A percentile compares a stretch with the other conserved stretches of the same genome.
Evolutionary conservation across 2,113 vertebrate species (phyloP).

Genomic region (Pluvialis apricaria): DNA sequence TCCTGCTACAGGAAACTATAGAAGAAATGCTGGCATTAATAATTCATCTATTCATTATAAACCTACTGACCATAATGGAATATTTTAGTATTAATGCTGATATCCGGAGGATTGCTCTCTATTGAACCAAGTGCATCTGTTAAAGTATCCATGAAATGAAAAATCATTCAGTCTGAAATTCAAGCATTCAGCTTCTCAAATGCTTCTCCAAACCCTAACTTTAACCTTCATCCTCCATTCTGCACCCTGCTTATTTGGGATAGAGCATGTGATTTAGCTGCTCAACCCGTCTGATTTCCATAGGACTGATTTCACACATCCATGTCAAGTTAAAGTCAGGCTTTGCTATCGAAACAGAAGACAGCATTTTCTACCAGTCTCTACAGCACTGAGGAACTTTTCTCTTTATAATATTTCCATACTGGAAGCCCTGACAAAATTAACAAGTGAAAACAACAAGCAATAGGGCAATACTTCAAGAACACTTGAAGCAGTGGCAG

Average conservation of each 20-base stretch:
- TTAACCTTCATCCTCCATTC: neutral
- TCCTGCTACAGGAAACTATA: neutral
- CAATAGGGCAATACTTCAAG: neutral
- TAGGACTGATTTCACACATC: neutral
- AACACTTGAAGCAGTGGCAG: neutral
- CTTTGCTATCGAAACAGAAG: neutral
- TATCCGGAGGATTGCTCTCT: neutral
- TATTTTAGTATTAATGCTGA: constrained; percentile 43
- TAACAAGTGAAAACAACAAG: neutral
- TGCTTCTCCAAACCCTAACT: neutral
- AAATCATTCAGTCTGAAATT: constrained; percentile 16
- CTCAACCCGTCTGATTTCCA: neutral
- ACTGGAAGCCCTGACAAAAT: neutral
- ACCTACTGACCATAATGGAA: constrained; percentile 32
- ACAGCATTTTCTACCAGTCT: neutral
- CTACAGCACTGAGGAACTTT: neutral
- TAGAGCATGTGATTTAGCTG: neutral
- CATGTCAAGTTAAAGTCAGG: neutral
- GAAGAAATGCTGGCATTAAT: constrained; percentile 18
- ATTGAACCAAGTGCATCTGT: neutral
- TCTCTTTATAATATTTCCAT: neutral
- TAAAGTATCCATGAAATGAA: constrained; percentile 52
- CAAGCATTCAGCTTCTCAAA: neutral
- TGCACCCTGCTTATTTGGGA: neutral
- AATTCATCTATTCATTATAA: constrained; percentile 18